Evolutionary conservation across 2,113 vertebrate genomes (phyloP).

Genomic region (Falcunculus frontatus): DNA sequence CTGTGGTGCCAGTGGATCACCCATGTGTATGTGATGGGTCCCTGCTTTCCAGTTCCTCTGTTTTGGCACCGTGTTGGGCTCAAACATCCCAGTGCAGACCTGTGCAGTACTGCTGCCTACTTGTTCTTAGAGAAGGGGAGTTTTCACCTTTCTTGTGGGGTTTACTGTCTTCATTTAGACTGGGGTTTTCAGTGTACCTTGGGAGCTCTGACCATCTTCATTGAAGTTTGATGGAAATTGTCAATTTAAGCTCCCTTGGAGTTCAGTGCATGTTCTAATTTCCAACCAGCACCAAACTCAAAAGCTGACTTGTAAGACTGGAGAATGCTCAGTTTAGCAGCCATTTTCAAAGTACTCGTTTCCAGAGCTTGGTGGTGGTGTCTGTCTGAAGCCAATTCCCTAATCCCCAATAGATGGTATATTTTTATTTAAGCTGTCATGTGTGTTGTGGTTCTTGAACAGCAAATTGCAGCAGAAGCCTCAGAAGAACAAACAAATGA

Average conservation of each 20-base stretch:
- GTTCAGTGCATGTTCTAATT: background rate
- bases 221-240: background rate
- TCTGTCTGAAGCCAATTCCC: background rate
- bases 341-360: background rate
- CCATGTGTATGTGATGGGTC: accelerated
- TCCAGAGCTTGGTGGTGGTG: background rate
- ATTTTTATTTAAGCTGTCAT: background rate
- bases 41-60: accelerated
- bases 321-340: background rate
- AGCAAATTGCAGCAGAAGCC: background rate
- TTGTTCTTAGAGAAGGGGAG: background rate
- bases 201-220: background rate
- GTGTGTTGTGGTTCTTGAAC: background rate
- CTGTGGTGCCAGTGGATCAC: background rate
- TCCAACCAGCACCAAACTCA: background rate
- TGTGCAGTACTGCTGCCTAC: background rate
- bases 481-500: background rate
- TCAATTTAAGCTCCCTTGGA: background rate
- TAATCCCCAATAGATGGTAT: background rate
- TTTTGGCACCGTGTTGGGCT: accelerated
- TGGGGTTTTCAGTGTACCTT: background rate
- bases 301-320: background rate
- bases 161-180: background rate
- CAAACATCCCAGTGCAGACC: background rate
- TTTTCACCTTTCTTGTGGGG: background rate